Base-by-base conservation (phyloP, 2,888 invertebrate species). In the Agrypnus murinus region DNA sequence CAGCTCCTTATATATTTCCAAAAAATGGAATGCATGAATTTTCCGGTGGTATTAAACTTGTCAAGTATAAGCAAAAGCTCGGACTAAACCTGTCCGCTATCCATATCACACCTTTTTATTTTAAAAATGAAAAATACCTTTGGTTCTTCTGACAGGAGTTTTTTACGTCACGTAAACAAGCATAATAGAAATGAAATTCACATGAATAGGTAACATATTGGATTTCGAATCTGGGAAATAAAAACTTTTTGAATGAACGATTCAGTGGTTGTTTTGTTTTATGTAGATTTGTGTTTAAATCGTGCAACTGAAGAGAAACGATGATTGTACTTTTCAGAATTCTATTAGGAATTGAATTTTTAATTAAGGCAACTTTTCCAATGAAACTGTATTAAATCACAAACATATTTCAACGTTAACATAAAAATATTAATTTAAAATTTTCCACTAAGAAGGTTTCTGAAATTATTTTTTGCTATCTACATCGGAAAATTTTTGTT, bases 141-240 rank as follows among this genome's bases (percentile, higher is more conserved):
- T 50, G 25, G 25, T 50, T 50, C 50, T 50, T 50, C 12, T n/a
- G 32, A 25, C 5, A 43, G n/a, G n/a, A 43, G 8, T 2, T 43
- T 43, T 12, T 43, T 14, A 43, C 43, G 15, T 43, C 43, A 15
- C 43, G 15, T 43, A 15, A 43, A 50, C 50, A 50, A 50, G 31
- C 14, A 50, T 31, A 50, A 50, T 50, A 50, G 50, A 50, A 31
- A 10, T 25, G 14, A 12, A 12, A 50, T 25, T n/a, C 50, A 50
- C 50, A 50, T 50, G 31, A 31, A 12, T 31, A 25, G n/a, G 12
- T 46, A 46, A 46, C 8, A 50, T 50, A n/a, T n/a, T 25, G 10
- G 19, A 12, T 19, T 50, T 31, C 12, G 31, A 50, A 50, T 50
- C 31, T n/a, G 9, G n/a, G 12, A 31, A 50, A 50, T 12, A 25